Conservation (phyloP, 2,797 vertebrate genomes). For the Pangasius sanitwongsei region DNA sequence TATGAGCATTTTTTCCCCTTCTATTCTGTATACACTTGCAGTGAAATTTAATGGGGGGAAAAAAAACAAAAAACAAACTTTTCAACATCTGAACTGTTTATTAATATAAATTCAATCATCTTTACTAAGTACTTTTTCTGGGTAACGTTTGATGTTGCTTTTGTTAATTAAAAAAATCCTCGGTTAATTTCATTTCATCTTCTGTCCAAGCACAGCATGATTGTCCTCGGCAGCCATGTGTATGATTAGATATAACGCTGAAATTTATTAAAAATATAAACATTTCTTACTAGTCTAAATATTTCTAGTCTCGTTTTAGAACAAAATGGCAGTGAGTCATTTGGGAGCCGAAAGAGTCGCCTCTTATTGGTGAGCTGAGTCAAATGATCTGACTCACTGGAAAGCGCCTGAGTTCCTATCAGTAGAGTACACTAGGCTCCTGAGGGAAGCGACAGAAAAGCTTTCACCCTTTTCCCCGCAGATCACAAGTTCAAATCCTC, state of each 20-base stretch:
- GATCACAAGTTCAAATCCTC: neutral
- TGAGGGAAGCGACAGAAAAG: neutral
- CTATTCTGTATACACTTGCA: neutral
- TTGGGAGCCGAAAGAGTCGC: neutral
- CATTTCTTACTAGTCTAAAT: neutral
- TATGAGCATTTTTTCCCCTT: too few relatives aligned
- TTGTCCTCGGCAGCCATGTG: neutral
- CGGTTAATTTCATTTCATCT: neutral
- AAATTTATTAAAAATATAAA: neutral
- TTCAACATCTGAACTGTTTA: neutral
- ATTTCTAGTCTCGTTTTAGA: neutral
- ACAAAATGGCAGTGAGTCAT: neutral
- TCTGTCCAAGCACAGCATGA: neutral
- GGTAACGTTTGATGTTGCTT: neutral
- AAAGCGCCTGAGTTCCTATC: too few relatives aligned
- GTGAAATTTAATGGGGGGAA: neutral
- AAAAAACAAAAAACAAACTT: neutral
- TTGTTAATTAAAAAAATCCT: neutral
- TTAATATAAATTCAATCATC: neutral
- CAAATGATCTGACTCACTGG: neutral
- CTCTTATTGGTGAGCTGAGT: neutral
- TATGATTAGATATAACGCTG: neutral
- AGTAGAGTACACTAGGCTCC: neutral
- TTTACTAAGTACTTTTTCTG: neutral
- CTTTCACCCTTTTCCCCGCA: neutral